phyloP scores from a whole-genome alignment of 2,113 vertebrate species.

The Hystrix brachyura region DNA sequence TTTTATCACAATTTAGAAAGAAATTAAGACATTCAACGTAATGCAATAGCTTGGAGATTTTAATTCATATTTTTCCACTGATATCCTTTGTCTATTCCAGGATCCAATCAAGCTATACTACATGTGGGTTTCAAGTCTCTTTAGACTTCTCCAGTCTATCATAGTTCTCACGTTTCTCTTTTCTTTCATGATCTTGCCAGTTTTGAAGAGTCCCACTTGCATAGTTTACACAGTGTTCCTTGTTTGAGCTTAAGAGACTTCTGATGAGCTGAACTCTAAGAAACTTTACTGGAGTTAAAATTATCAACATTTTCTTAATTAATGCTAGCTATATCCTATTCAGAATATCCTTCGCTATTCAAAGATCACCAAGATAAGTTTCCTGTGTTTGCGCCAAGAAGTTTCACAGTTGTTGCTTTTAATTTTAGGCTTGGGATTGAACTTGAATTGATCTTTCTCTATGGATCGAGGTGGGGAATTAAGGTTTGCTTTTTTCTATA shows the following conservation, averaged over 20 bases:
- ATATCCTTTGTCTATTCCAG: neutral
- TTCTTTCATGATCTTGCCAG: neutral
- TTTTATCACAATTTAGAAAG: neutral
- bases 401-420: neutral
- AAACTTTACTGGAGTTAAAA: neutral
- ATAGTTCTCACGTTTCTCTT: neutral
- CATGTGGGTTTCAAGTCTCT: neutral
- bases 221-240: neutral
- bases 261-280: neutral
- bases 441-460: conserved; percentile 20
- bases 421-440: neutral
- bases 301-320: neutral
- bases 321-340: neutral
- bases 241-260: neutral
- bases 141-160: neutral
- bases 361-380: neutral
- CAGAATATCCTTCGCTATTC: neutral
- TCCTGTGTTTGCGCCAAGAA: neutral
- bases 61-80: neutral
- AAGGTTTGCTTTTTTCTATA: neutral
- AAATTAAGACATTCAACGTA: neutral
- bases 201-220: neutral
- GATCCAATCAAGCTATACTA: neutral
- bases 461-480: neutral
- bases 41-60: neutral